These are phyloP conservation scores for Pseudomugil gertrudae DNA, from an alignment of 2,797 vertebrate species.

Conservation along the genomic window DNA sequence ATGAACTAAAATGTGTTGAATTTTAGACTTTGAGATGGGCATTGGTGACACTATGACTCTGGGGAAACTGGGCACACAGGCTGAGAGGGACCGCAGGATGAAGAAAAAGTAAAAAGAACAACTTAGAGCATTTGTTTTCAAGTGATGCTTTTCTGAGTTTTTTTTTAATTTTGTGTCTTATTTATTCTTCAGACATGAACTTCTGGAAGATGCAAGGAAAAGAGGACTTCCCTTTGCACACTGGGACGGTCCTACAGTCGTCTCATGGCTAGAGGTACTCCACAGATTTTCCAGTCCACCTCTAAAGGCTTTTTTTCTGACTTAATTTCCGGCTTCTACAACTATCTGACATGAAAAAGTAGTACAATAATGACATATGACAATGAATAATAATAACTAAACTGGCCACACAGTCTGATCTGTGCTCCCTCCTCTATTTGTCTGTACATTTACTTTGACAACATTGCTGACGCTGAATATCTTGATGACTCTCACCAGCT, in stretches of 20 bases:
- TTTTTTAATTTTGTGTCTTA: conserved; percentile 9
- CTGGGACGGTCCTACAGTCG: conserved; percentile 96
- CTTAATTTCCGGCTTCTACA: conserved; percentile 1
- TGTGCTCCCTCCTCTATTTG: conserved; percentile 6
- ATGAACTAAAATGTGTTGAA: conserved; percentile 21
- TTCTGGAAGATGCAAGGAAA: conserved; percentile 93
- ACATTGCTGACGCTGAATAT: conserved; percentile 42
- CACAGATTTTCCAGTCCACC: background rate
- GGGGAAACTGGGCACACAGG: conserved; percentile 93
- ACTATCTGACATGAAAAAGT: background rate
- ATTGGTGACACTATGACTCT: conserved; percentile 92
- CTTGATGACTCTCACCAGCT: conserved; percentile 82
- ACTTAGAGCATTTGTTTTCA: background rate
- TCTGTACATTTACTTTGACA: conserved; percentile 32
- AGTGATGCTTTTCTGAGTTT: background rate
- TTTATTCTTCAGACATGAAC: conserved; percentile 86
- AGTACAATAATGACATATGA: background rate
- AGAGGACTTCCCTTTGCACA: conserved; percentile 94
- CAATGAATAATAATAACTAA: background rate
- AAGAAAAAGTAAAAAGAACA: conserved; percentile 88
- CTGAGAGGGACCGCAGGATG: conserved; percentile 93
- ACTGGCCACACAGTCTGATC: conserved; percentile 1
- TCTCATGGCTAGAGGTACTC: conserved; percentile 95
- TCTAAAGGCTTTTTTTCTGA: background rate
- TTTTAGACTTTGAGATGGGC: conserved; percentile 88